Evolutionary conservation across 1,140 invertebrate genomes (phyloP), one percentile per base, ranked within the genome.

Genomic region (Drosophila miranda): DNA sequence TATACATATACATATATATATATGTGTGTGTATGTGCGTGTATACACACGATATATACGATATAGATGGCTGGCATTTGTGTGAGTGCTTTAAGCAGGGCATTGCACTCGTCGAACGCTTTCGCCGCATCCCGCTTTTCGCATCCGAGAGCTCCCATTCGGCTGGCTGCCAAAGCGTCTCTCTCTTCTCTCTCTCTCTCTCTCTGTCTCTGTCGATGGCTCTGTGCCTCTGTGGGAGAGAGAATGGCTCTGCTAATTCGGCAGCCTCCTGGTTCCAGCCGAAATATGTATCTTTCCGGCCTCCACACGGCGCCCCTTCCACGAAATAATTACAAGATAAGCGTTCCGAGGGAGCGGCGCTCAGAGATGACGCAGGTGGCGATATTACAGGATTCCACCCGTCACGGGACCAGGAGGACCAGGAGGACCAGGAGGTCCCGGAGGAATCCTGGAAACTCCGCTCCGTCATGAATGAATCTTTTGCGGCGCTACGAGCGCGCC

Each of bases 271-370:
- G 60, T 38, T 21, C 63, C 51, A 21, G 60, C 30, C 34, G 11
- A 38, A 38, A 38, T 38, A 5, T 26, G 23, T 26, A 38, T 13
- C 34, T 38, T 38, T 38, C 34, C 34, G 11, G 11, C 34, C 34
- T 5, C 34, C 34, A 38, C 42, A 23, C 28, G 49, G 49, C 28
- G 21, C 41, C 51, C 48, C 64, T 70, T 67, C 72, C 64, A 50
- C 41, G 28, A 75, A 64, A 72, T 82, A 78, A 78, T 82, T 87
- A 87, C 78, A 67, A 68, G 82, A 87, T 87, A 87, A 87, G 68
- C 78, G 80, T 72, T 69, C 28, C 46, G 51, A 64, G 55, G 61
- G 60, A 76, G 48, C 77, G 81, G 81, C 77, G 83, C 82, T 62
- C 78, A 87, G 82, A 68, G 59, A 50, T 57, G 74, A 34, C 70